Conservation (phyloP, 1,140 invertebrate species). For the Pollicipes pollicipes region DNA sequence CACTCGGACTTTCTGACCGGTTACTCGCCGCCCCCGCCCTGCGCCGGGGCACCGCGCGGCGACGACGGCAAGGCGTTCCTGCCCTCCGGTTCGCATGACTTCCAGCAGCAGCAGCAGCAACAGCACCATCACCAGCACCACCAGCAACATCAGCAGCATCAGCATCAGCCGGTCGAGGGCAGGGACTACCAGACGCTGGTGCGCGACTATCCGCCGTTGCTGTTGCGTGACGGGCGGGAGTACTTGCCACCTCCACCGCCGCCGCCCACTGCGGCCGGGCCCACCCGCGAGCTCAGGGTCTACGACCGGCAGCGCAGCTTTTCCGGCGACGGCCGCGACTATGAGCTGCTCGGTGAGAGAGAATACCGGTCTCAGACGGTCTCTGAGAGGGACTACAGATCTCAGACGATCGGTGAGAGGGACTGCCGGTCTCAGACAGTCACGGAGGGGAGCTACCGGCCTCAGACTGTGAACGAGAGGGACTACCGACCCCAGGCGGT, state of each 20-base stretch:
- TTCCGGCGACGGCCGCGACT: neutral
- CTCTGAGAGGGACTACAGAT: neutral
- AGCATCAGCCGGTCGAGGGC: neutral
- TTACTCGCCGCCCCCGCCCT: neutral
- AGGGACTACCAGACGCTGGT: neutral
- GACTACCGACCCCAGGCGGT: neutral
- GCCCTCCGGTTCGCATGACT: neutral
- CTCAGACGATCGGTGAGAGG: neutral
- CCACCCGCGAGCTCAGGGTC: neutral
- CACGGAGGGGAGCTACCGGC: neutral
- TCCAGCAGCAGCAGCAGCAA: neutral
- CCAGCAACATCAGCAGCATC: neutral
- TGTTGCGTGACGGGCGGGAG: neutral
- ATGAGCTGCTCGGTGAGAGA: neutral
- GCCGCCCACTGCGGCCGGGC: too few species aligned
- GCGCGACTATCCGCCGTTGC: neutral
- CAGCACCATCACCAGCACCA: neutral
- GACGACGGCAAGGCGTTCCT: neutral
- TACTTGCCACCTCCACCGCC: neutral
- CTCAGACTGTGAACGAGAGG: neutral
- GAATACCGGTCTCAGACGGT: neutral
- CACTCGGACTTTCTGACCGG: neutral
- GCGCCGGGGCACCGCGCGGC: too few species aligned
- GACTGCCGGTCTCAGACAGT: neutral
- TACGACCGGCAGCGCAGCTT: neutral